Evolutionary conservation across 2,113 vertebrate species (phyloP), one percentile per base, ranked within the genome.

Genomic region (Nematolebias whitei): DNA sequence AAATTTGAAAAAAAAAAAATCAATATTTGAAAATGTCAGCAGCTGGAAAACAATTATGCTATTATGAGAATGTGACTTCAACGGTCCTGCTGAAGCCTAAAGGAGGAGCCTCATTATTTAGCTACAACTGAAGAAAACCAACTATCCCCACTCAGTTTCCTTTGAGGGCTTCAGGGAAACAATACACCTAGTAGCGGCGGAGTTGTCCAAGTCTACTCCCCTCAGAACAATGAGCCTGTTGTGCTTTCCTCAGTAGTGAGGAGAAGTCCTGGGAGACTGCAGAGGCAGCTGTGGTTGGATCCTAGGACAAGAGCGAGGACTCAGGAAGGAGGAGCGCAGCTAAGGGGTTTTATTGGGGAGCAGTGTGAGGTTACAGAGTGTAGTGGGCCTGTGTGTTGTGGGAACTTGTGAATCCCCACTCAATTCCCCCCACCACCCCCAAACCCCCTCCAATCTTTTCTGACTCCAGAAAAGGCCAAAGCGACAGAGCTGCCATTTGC

Each of bases 191-290:
- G 82, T 83, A 76, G 65, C 75, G 29, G 68, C 72, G 20, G 74
- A 79, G 75, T 83, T 79, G 82, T 86, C 86, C 82, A 76, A 73
- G 73, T 82, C 87, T 85, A 75, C 83, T 78, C 74, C 81, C 76
- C 64, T 32, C 50, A 49, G 84, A 87, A 93, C 91, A 94, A 93
- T 94, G 90, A 87, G 79, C 78, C 90, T 85, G 90, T 91, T 92
- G 87, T 93, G 83, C 84, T 82, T 82, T 83, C 81, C 80, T 84
- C 85, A 74, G 85, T 74, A 75, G 79, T 80, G 78, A 83, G 74
- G 70, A 81, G 75, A 74, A 78, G 88, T 89, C 89, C 90, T 90
- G 87, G 83, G 90, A 91, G 90, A 89, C 85, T 39, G 73, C 64
- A 72, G 80, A 79, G 87, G 89, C 92, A 92, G 91, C 91, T 93